Conservation (phyloP, 2,113 vertebrate genomes). For the Psilopsiagon aymara region DNA sequence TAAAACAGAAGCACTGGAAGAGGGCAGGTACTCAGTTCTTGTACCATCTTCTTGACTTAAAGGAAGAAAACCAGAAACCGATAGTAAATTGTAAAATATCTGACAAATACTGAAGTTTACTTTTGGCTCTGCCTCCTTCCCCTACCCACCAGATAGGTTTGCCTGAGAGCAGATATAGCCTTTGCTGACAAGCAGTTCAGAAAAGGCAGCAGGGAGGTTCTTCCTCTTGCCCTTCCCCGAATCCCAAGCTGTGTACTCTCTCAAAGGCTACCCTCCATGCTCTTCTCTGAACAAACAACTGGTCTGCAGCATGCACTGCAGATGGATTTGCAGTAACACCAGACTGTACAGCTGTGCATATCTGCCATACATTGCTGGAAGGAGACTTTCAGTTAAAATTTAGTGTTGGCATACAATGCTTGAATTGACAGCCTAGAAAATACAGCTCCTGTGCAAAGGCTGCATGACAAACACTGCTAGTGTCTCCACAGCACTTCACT, state of each 20-base stretch:
- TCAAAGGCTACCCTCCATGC: background rate
- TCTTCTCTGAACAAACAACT: background rate
- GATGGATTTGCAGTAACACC: background rate
- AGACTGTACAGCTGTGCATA: background rate
- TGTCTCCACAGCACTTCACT: background rate
- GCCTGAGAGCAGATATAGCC: fast-evolving
- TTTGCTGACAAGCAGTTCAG: background rate
- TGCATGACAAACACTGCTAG: fast-evolving
- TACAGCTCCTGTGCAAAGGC: background rate
- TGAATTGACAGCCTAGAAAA: background rate
- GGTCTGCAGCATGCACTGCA: background rate
- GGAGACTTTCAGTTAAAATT: background rate
- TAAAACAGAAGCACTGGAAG: background rate
- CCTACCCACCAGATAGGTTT: background rate
- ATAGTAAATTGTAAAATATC: fast-evolving
- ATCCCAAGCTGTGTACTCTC: background rate
- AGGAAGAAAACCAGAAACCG: background rate
- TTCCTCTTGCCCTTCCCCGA: background rate
- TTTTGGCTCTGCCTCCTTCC: background rate
- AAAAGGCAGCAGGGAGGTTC: background rate
- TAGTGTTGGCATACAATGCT: background rate
- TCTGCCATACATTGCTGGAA: background rate
- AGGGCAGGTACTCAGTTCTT: background rate
- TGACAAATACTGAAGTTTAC: fast-evolving
- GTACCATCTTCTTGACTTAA: background rate